phyloP scores from a whole-genome alignment of 1,140 invertebrate species.

The Drosophila kepulauana region DNA sequence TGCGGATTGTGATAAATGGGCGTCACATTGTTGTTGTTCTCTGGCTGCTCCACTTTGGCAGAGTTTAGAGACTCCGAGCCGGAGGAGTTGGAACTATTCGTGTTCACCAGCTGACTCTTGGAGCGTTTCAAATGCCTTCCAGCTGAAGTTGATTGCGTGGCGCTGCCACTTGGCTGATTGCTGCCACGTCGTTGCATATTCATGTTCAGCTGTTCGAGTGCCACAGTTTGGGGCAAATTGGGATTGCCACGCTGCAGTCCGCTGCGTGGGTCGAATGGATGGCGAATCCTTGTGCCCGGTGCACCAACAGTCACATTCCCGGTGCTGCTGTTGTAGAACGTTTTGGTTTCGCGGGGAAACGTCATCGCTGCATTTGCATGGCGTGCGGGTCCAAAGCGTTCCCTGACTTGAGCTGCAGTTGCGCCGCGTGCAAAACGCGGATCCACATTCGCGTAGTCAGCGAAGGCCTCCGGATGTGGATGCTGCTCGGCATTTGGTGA shows the following conservation, averaged over 20 bases:
- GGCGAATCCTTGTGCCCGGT: conserved; percentile 31
- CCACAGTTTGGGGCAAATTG: conserved; percentile 1
- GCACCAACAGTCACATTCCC: conserved; percentile 16
- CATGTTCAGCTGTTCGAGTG: conserved; percentile 2
- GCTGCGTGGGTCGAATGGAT: conserved; percentile 27
- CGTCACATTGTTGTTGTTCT: background rate
- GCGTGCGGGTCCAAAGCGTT: conserved; percentile 36
- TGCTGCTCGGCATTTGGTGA: conserved; percentile 5
- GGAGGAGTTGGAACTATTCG: conserved; percentile 54
- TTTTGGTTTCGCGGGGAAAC: conserved; percentile 59
- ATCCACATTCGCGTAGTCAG: conserved; percentile 11
- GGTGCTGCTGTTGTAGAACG: conserved; percentile 56
- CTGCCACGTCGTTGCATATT: conserved; percentile 24
- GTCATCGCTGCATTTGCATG: conserved; percentile 24
- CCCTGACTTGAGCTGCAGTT: conserved; percentile 23
- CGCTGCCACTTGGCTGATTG: conserved; percentile 11
- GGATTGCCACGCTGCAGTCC: conserved; percentile 7
- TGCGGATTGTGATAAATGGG: conserved; percentile 22
- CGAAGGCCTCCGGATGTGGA: conserved; percentile 26
- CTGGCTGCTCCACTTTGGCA: conserved; percentile 40
- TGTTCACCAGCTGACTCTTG: conserved; percentile 33
- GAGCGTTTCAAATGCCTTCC: conserved; percentile 28
- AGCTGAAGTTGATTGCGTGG: background rate
- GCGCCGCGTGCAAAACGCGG: conserved; percentile 25
- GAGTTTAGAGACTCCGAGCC: conserved; percentile 58